phyloP scores from a whole-genome alignment of 2,888 invertebrate genomes.

The Diarsia rubi region DNA sequence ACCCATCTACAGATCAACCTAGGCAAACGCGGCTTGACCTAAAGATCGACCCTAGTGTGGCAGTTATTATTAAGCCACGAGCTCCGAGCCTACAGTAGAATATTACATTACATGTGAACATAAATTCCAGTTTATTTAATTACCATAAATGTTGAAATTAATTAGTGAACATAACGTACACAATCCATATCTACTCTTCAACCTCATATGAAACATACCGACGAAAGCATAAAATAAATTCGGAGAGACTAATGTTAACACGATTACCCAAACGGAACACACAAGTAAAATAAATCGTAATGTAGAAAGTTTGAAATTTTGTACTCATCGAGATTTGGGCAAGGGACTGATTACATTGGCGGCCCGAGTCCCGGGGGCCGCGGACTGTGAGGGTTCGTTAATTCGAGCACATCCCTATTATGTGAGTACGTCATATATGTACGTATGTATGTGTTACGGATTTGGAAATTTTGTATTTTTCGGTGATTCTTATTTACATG shows the following conservation, averaged over 20 bases:
- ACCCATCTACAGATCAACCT: too few species aligned
- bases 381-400: constrained; percentile 66
- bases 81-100: too few species aligned
- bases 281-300: constrained; percentile 64
- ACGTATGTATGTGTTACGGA: constrained; percentile 17
- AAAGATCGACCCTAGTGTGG: too few species aligned
- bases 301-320: constrained; percentile 68
- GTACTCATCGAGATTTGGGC: constrained; percentile 66
- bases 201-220: constrained; percentile 13
- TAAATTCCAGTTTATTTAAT: neutral
- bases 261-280: constrained; percentile 50
- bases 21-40: too few species aligned
- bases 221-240: constrained; percentile 33
- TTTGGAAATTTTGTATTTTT: constrained; percentile 16
- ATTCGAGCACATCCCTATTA: constrained; percentile 60
- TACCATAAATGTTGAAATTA: constrained; percentile 2
- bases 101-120: neutral
- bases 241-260: constrained; percentile 47
- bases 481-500: neutral
- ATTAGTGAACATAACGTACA: neutral
- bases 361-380: constrained; percentile 64
- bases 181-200: neutral
- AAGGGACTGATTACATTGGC: constrained; percentile 68
- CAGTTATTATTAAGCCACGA: too few species aligned
- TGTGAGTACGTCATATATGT: constrained; percentile 34